Evolutionary conservation across 2,888 invertebrate genomes (phyloP).

Genomic region (Drosophila merina): DNA sequence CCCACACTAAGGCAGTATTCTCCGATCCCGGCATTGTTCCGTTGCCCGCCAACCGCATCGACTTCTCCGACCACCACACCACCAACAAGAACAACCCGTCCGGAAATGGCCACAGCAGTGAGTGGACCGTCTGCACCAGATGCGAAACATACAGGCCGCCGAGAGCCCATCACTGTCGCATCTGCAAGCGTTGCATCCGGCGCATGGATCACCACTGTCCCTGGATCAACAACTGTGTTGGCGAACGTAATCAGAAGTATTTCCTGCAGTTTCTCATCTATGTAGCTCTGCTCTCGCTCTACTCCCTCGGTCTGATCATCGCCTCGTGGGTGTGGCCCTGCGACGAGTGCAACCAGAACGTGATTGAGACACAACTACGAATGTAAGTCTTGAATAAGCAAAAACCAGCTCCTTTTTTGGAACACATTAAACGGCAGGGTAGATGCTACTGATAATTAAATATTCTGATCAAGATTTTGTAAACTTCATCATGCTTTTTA

Average conservation of each 20-base stretch:
- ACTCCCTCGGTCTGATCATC: conserved; percentile 89
- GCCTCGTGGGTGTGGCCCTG: conserved; percentile 90
- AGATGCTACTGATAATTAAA: neutral
- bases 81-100: conserved; percentile 83
- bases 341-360: conserved; percentile 87
- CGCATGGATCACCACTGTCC: conserved; percentile 89
- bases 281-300: conserved; percentile 88
- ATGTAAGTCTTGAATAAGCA: conserved; percentile 86
- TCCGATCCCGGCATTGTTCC: conserved; percentile 96
- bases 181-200: conserved; percentile 91
- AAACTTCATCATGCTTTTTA: neutral
- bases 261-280: conserved; percentile 94
- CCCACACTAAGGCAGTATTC: conserved; percentile 93
- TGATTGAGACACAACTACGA: conserved; percentile 88
- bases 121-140: conserved; percentile 89
- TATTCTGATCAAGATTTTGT: neutral
- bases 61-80: conserved; percentile 92
- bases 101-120: conserved; percentile 86
- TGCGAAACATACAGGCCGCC: conserved; percentile 93
- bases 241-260: conserved; percentile 95
- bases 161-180: conserved; percentile 93
- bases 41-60: conserved; percentile 88
- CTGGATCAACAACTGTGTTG: conserved; percentile 97
- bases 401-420: neutral
- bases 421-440: neutral